Conservation (phyloP, 2,888 invertebrate species). For the Strigamia transsilvanica region DNA sequence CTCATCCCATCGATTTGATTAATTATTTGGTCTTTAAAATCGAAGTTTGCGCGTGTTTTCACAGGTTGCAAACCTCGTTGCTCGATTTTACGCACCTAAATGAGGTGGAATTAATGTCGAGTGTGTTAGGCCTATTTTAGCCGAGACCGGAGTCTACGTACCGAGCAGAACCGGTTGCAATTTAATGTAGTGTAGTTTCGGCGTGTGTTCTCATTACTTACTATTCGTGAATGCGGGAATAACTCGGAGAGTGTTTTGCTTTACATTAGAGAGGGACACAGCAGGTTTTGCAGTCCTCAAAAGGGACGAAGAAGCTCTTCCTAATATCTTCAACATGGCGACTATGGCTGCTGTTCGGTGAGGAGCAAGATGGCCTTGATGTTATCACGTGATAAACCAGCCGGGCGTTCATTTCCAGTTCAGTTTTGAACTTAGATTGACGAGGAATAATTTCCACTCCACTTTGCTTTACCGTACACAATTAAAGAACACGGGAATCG, state of each 20-base stretch:
- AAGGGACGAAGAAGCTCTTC: conserved; percentile 69
- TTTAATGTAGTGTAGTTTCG: conserved; percentile 45
- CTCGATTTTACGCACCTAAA: not conserved
- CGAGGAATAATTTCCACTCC: too few relatives aligned
- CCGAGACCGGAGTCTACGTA: not conserved
- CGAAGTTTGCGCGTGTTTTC: not conserved
- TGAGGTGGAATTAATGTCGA: too few relatives aligned
- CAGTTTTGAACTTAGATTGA: too few relatives aligned
- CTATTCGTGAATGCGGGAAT: conserved; percentile 65
- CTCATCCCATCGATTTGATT: not conserved
- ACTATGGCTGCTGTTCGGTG: conserved; percentile 58
- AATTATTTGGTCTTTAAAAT: conserved; percentile 1
- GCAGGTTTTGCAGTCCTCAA: conserved; percentile 69
- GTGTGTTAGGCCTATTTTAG: not conserved
- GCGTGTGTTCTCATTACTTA: conserved; percentile 51
- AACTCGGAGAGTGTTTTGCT: conserved; percentile 67
- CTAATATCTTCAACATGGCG: conserved; percentile 71
- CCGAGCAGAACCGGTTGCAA: not conserved
- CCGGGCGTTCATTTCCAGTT: too few relatives aligned
- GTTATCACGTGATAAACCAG: too few relatives aligned
- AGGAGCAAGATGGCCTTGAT: not conserved
- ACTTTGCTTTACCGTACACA: too few relatives aligned
- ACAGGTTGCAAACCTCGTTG: not conserved
- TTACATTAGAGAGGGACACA: conserved; percentile 65
- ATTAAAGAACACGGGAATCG: too few relatives aligned